These are phyloP conservation scores for Daubentonia madagascariensis DNA, from an alignment of 2,113 vertebrate genomes.

Conservation along the genomic window DNA sequence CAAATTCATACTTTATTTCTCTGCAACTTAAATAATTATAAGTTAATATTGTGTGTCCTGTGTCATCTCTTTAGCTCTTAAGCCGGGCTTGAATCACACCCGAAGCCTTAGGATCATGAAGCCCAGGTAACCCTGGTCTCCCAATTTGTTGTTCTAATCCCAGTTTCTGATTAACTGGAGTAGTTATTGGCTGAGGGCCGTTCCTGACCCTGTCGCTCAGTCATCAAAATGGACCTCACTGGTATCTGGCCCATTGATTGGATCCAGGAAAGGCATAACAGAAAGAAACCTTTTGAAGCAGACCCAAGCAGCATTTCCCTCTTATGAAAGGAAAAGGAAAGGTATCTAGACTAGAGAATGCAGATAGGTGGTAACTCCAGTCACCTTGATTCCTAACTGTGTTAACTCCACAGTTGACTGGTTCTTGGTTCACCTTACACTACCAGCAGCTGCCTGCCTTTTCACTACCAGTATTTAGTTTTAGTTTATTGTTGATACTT, in stretches of 20 bases:
- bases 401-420: not conserved
- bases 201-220: not conserved
- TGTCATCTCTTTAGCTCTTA: not conserved
- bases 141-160: not conserved
- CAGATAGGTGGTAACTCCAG: not conserved
- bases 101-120: not conserved
- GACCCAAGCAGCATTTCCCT: not conserved
- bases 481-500: constrained; percentile 61
- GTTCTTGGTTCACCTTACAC: not conserved
- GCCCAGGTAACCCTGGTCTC: not conserved
- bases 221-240: not conserved
- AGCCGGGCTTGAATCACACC: not conserved
- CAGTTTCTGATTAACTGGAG: not conserved
- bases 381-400: not conserved
- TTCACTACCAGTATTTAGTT: not conserved
- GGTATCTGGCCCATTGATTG: not conserved
- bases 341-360: not conserved
- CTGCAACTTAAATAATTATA: not conserved
- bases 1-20: not conserved
- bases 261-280: not conserved
- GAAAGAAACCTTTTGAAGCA: not conserved
- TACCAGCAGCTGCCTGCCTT: constrained; percentile 9
- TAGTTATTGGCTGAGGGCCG: not conserved
- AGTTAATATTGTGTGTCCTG: not conserved
- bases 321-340: not conserved